phyloP scores from a whole-genome alignment of 2,888 invertebrate species.

The Tipula confusa region DNA sequence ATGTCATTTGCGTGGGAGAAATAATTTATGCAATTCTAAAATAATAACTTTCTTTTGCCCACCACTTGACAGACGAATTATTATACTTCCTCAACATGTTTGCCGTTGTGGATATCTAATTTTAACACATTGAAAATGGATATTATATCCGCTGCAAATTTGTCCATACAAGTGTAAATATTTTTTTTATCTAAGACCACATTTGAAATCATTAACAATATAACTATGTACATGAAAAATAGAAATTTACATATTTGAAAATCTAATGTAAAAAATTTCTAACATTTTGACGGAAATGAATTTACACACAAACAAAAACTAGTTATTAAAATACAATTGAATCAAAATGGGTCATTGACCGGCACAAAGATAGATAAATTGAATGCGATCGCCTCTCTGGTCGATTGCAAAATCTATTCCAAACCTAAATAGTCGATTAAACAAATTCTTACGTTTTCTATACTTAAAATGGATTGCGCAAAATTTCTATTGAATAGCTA shows the following conservation, averaged over 20 bases:
- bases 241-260: neutral
- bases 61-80: neutral
- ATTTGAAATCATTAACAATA: neutral
- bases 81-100: conserved; percentile 1
- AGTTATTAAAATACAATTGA: neutral
- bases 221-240: neutral
- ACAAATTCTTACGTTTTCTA: neutral
- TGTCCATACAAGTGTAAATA: neutral
- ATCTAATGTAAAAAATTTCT: neutral
- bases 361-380: neutral
- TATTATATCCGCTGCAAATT: conserved; percentile 12
- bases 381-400: neutral
- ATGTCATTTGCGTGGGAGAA: neutral
- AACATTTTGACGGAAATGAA: conserved; percentile 12
- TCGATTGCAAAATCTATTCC: conserved; percentile 6
- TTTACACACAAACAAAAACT: neutral
- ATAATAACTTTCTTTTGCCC: neutral
- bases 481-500: conserved; percentile 12
- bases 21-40: neutral
- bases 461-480: conserved; percentile 7
- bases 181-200: neutral
- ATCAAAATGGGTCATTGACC: neutral
- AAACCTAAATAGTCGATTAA: neutral
- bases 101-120: neutral
- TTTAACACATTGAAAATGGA: neutral